Evolutionary conservation across 2,888 invertebrate species (phyloP).

Genomic region (Ptilodon capucinus): DNA sequence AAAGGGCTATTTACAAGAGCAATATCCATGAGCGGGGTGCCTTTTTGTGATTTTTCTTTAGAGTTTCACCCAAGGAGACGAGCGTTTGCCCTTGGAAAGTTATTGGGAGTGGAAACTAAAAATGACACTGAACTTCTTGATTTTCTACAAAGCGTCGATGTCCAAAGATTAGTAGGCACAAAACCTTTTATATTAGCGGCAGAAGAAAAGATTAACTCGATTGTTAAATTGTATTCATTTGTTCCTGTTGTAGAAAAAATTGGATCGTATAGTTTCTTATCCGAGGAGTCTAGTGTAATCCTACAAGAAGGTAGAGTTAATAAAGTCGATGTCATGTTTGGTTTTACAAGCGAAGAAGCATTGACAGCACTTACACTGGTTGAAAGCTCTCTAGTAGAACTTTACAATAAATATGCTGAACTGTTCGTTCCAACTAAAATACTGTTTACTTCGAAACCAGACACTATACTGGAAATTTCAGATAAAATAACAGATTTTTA

Average conservation of each 20-base stretch:
- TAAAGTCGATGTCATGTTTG: slow-evolving; percentile 10
- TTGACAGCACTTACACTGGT: not conserved
- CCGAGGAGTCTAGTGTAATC: too few relatives aligned
- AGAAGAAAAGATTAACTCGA: not conserved
- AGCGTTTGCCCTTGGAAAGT: not conserved
- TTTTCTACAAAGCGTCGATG: not conserved
- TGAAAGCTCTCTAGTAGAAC: not conserved
- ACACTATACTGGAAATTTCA: slow-evolving; percentile 4
- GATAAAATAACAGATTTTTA: slow-evolving; percentile 6
- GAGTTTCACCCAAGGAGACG: not conserved
- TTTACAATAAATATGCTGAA: slow-evolving; percentile 8
- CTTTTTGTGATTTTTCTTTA: not conserved
- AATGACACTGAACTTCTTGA: not conserved
- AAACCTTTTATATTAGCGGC: not conserved
- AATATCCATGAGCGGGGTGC: slow-evolving; percentile 30
- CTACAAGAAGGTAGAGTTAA: slow-evolving; percentile 4
- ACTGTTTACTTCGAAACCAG: not conserved
- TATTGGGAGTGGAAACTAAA: not conserved
- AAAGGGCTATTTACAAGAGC: slow-evolving; percentile 31
- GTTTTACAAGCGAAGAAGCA: slow-evolving; percentile 7
- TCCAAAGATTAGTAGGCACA: not conserved
- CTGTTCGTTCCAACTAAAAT: not conserved
- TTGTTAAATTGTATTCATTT: not conserved
- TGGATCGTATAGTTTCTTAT: slow-evolving; percentile 4
- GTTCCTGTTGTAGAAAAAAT: not conserved